Base-by-base conservation (phyloP, 2,888 invertebrate genomes). In the Dastarcus helophoroides region DNA sequence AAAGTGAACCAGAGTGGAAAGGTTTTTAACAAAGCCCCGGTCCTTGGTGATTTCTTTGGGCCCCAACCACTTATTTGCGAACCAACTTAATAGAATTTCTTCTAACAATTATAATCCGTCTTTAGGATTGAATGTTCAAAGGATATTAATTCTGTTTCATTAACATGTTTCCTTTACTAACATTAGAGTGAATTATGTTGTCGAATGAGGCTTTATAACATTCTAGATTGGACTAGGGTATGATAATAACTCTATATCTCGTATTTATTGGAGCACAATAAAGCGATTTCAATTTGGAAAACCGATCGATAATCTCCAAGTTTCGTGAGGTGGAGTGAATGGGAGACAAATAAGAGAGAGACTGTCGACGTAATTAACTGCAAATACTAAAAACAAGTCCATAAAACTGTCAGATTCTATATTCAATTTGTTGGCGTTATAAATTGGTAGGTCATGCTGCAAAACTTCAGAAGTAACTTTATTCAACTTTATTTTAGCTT, bases 181-280 rank as follows among this genome's bases (percentile, higher is more conserved):
- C 26, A 26, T 26, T 26, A 26, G 5, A 13, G 26, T 13, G 14
- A 26, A 26, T 26, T 44, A 42, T 40, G 38, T 41, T 41, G 32
- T 35, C 34, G 36, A 42, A 39, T 38, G 38, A 35, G 40, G 44
- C 37, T 42, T 41, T 44, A 42, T 42, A 38, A 40, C 43, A 38
- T 41, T 35, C 34, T 38, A 44, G 40, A 42, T 42, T 40, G 46
- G 38, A 43, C 37, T 41, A 37, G 42, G 40, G 43, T 39, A 43
- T 38, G 43, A 44, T 44, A 42, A 45, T 43, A 42, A 44, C 42
- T 42, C 41, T 34, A 40, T 41, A 44, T 47, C 44, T 43, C 32
- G 46, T 44, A 47, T 47, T 49, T 51, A 48, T 46, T 46, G 46
- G 46, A 48, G 49, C 48, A 47, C 47, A 50, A 47, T 50, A 49